A percentile compares a stretch with the other conserved stretches of the same genome.
These are phyloP conservation scores for Phasianus colchicus DNA, from an alignment of 2,113 vertebrate species.

Conservation along the genomic window DNA sequence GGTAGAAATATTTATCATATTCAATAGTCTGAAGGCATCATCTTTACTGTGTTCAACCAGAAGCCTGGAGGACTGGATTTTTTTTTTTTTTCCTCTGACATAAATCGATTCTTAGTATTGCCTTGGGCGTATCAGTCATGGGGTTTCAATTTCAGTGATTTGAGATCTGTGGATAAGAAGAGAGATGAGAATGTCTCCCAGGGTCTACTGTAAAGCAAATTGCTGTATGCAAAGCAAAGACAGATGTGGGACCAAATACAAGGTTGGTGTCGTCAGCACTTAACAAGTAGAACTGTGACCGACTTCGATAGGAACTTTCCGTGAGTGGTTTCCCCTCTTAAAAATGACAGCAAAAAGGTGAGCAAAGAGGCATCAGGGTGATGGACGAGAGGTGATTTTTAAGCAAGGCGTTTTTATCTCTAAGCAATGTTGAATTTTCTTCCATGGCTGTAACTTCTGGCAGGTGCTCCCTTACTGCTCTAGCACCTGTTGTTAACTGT, in stretches of 20 bases:
- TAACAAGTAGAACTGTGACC: neutral
- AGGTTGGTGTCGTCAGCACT: neutral
- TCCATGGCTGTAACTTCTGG: neutral
- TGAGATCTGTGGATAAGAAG: neutral
- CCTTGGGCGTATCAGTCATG: neutral
- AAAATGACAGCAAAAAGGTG: neutral
- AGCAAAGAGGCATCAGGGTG: neutral
- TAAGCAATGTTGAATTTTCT: neutral
- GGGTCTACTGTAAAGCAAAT: neutral
- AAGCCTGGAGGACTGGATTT: neutral
- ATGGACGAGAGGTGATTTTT: neutral
- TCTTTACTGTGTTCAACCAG: neutral
- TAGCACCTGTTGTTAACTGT: neutral
- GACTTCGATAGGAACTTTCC: neutral
- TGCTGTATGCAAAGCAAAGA: neutral
- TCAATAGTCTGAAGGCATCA: neutral
- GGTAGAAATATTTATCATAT: neutral
- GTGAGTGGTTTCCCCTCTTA: neutral
- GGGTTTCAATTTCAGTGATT: slow-evolving; percentile 1
- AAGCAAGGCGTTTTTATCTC: neutral
- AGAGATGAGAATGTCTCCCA: neutral
- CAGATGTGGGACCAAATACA: neutral
- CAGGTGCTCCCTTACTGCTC: neutral
- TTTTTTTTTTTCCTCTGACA: neutral
- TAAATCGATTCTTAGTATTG: neutral